phyloP scores from a whole-genome alignment of 2,888 invertebrate genomes.

The Dolichomitus sp. region DNA sequence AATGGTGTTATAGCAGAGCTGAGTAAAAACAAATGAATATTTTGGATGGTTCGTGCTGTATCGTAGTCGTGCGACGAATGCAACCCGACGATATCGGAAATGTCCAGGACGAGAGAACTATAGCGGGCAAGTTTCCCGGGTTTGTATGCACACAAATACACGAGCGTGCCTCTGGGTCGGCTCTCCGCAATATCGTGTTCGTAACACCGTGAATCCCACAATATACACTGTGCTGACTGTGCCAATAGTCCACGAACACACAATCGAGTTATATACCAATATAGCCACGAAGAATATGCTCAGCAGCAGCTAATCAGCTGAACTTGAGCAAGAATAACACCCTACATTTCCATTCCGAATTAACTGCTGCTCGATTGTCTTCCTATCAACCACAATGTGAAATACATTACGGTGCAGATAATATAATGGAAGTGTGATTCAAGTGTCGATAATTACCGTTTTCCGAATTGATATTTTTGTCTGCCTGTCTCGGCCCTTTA shows the following conservation, averaged over 20 bases:
- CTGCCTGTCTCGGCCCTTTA: too few species aligned
- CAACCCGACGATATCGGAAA: conserved; percentile 42
- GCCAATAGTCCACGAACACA: conserved; percentile 37
- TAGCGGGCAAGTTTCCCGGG: not conserved
- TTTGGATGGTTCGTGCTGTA: conserved; percentile 22
- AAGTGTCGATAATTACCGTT: not conserved
- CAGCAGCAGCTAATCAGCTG: conserved; percentile 41
- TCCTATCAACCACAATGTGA: not conserved
- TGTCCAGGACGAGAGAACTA: conserved; percentile 23
- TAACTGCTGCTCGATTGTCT: conserved; percentile 20
- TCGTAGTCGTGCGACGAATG: conserved; percentile 23
- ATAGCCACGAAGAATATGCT: conserved; percentile 43
- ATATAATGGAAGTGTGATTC: not conserved
- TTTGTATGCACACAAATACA: conserved; percentile 36
- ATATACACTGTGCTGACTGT: conserved; percentile 19
- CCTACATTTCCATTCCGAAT: conserved; percentile 20
- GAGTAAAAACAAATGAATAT: conserved; percentile 31
- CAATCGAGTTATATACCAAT: conserved; percentile 55
- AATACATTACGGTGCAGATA: not conserved
- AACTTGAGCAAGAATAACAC: conserved; percentile 26
- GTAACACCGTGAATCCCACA: conserved; percentile 44
- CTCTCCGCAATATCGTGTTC: conserved; percentile 31
- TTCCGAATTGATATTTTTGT: not conserved
- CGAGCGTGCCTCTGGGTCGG: conserved; percentile 11
- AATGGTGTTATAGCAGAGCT: not conserved